Evolutionary conservation across 2,888 invertebrate genomes (phyloP).

Genomic region (Cephonodes hylas): DNA sequence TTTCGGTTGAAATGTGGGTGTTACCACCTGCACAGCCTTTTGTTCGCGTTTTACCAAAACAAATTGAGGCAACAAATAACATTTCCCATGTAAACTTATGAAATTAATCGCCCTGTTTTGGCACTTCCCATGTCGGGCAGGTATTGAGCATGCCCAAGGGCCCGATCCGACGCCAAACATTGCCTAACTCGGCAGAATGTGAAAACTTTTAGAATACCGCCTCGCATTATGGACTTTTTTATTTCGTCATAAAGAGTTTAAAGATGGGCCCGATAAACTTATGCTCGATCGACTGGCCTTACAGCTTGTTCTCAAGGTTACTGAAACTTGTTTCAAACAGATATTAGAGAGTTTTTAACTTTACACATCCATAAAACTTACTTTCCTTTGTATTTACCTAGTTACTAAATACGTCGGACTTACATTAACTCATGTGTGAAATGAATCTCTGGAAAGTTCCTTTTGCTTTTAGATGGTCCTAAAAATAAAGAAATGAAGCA

Average conservation of each 20-base stretch:
- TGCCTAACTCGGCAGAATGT: slow-evolving; percentile 49
- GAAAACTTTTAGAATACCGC: slow-evolving; percentile 51
- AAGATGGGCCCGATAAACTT: slow-evolving; percentile 2
- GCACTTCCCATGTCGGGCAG: slow-evolving; percentile 39
- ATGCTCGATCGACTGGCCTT: neutral
- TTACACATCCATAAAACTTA: neutral
- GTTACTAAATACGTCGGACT: neutral
- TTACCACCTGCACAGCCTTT: neutral
- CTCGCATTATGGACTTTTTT: slow-evolving; percentile 40
- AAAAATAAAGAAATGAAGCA: too few species aligned
- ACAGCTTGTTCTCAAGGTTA: neutral
- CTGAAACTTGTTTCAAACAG: neutral
- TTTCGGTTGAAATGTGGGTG: neutral
- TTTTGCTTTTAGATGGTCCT: too few species aligned
- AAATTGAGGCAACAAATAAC: slow-evolving; percentile 33
- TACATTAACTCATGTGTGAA: too few species aligned
- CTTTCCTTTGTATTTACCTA: too few species aligned
- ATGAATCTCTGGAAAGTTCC: too few species aligned
- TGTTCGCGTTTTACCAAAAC: neutral
- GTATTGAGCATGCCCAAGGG: slow-evolving; percentile 40
- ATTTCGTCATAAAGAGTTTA: slow-evolving; percentile 23
- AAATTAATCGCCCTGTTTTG: slow-evolving; percentile 56
- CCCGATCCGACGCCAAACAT: slow-evolving; percentile 42
- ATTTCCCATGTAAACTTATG: slow-evolving; percentile 49
- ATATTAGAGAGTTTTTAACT: neutral